Conservation (phyloP, 2,888 invertebrate species). For the Patella caerulea region DNA sequence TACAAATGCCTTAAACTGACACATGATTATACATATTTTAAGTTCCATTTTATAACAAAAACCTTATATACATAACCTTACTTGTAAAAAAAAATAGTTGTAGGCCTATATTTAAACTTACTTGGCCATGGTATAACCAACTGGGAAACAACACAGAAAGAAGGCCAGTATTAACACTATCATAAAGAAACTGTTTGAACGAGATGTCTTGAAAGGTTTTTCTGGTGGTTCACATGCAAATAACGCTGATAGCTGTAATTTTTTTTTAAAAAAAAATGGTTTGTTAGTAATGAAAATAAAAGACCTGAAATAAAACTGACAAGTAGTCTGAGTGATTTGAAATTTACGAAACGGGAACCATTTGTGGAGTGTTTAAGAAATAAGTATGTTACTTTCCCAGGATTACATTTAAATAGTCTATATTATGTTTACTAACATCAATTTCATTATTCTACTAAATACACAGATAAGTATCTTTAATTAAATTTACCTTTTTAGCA, state of each 20-base stretch:
- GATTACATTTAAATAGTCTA: too few species aligned
- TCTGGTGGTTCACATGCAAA: slow-evolving; percentile 53
- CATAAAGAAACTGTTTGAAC: slow-evolving; percentile 64
- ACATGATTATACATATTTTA: not conserved
- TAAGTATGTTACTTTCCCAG: too few species aligned
- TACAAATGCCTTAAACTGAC: not conserved
- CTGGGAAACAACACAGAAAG: slow-evolving; percentile 62
- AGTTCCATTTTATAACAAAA: not conserved
- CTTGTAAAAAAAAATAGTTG: not conserved
- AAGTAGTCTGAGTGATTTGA: too few species aligned
- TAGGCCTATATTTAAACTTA: slow-evolving; percentile 40
- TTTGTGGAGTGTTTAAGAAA: too few species aligned
- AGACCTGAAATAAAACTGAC: not conserved
- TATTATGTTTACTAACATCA: too few species aligned
- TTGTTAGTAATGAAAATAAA: not conserved
- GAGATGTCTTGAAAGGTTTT: slow-evolving; percentile 56
- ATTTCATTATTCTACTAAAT: too few species aligned
- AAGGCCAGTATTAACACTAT: slow-evolving; percentile 60
- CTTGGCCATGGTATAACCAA: slow-evolving; percentile 59
- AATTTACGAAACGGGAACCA: too few species aligned
- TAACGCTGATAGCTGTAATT: slow-evolving; percentile 57
- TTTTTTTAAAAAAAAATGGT: not conserved
- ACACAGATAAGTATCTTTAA: too few species aligned
- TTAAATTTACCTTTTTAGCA: slow-evolving; percentile 76
- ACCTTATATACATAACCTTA: not conserved